Evolutionary conservation across 2,797 vertebrate genomes (phyloP).

Genomic region (Anguilla anguilla): DNA sequence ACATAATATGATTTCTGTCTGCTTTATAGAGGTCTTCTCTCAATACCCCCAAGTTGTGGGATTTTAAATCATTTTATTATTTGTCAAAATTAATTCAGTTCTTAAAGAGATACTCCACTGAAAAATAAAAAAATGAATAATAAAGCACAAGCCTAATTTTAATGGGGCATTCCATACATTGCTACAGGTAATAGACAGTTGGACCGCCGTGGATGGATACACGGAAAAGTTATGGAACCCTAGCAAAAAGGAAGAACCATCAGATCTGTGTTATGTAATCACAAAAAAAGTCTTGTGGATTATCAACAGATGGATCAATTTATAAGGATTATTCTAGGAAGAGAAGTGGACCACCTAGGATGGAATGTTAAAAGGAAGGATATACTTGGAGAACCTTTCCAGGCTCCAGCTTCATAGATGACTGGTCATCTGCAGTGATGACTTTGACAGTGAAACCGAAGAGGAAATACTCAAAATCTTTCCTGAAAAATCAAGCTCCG

Average conservation of each 20-base stretch:
- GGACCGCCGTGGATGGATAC: background rate
- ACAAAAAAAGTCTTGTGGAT: background rate
- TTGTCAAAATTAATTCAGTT: background rate
- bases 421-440: background rate
- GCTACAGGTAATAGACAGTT: background rate
- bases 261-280: background rate
- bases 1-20: conserved; percentile 33
- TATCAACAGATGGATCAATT: background rate
- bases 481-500: background rate
- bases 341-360: conserved; percentile 6
- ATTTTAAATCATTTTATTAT: conserved; percentile 51
- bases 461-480: background rate
- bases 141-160: background rate
- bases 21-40: conserved; percentile 40
- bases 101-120: background rate
- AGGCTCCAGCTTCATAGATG: background rate
- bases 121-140: background rate
- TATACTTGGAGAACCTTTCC: background rate
- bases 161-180: background rate
- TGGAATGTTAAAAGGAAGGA: background rate
- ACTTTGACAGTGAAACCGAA: background rate
- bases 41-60: conserved; percentile 38
- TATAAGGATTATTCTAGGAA: background rate
- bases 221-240: background rate
- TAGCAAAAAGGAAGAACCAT: background rate